A percentile compares a stretch with the other conserved stretches of the same genome.
Evolutionary conservation across 2,888 invertebrate species (phyloP).

Genomic region (Drosophila mimica): DNA sequence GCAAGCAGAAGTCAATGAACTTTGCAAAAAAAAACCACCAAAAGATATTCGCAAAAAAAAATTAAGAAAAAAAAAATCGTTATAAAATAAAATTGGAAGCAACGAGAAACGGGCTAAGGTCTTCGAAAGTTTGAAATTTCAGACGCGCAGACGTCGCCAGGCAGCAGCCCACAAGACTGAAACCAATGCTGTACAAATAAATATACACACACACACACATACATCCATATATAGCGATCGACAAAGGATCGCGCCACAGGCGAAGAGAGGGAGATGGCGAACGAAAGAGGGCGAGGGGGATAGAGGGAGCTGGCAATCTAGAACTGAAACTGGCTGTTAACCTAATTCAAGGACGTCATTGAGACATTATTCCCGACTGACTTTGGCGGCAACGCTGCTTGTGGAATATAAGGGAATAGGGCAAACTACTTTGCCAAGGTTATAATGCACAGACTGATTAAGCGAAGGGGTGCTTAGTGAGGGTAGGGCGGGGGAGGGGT

Average conservation of each 20-base stretch:
- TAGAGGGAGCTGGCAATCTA: slow-evolving; percentile 3
- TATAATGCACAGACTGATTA: slow-evolving; percentile 45
- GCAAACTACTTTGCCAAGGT: slow-evolving; percentile 84
- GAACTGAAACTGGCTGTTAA: slow-evolving; percentile 75
- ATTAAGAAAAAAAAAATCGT: slow-evolving; percentile 1
- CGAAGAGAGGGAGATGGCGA: slow-evolving; percentile 6
- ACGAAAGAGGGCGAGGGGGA: slow-evolving; percentile 1
- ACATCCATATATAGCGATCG: slow-evolving; percentile 14
- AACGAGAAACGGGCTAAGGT: slow-evolving; percentile 26
- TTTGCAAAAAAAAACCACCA: slow-evolving; percentile 40
- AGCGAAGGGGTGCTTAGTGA: slow-evolving; percentile 3
- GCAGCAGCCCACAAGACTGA: slow-evolving; percentile 26
- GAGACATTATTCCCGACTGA: slow-evolving; percentile 76
- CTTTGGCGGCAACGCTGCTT: slow-evolving; percentile 30
- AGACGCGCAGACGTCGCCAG: slow-evolving; percentile 70
- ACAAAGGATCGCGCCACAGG: slow-evolving; percentile 49
- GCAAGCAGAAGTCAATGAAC: slow-evolving; percentile 69
- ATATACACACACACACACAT: slow-evolving; percentile 51
- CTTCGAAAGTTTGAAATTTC: slow-evolving; percentile 78
- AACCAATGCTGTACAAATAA: slow-evolving; percentile 56
- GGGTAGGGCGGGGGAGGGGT: not conserved
- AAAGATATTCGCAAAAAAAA: slow-evolving; percentile 39
- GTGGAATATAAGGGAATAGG: slow-evolving; percentile 83
- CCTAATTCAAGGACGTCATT: slow-evolving; percentile 84
- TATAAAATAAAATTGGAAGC: slow-evolving; percentile 16